Evolutionary conservation across 1,140 invertebrate genomes (phyloP), one percentile per base, ranked within the genome.

Genomic region (Spodoptera frugiperda): DNA sequence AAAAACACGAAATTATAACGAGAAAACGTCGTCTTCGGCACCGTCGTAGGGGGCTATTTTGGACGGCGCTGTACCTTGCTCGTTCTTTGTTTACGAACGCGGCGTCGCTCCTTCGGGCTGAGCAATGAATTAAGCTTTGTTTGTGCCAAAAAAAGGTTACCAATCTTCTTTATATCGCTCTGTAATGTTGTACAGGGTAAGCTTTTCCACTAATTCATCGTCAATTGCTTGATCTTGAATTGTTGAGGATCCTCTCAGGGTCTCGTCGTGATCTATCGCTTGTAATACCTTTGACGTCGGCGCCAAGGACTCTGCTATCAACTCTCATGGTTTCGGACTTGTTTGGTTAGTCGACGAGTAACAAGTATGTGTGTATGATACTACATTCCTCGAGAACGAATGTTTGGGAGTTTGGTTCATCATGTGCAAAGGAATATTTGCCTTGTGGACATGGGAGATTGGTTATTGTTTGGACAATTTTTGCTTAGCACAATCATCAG

Each of bases 1-100:
- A 78, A 77, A 80, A 77, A 80, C 78, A 51, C 61, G 71, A 80
- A 77, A 77, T 77, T 80, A 80, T 80, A 78, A 78, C 73, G 67
- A 77, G 76, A 73, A 71, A 68, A 70, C 79, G 65, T 65, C 51
- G 74, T 70, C 67, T 67, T 77, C 70, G 65, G 68, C 17, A 33
- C 57, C 49, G 53, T 76, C 78, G 73, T 72, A 76, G 73, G 67
- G 68, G 79, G 68, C 65, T 81, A 78, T 76, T 80, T 80, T 72
- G 53, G 76, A 70, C 68, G 53, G 44, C 71, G 70, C 49, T 70
- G 33, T 77, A 78, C 76, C 63, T 77, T 74, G 76, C 72, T 33
- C 55, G 76, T 44, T 78, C 76, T 57, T 68, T 80, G 57, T 67
- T 80, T 77, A 68, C 75, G 73, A 77, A 70, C 63, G 53, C 21